Conservation (phyloP, 2,888 invertebrate species). For the Clanis bilineata region DNA sequence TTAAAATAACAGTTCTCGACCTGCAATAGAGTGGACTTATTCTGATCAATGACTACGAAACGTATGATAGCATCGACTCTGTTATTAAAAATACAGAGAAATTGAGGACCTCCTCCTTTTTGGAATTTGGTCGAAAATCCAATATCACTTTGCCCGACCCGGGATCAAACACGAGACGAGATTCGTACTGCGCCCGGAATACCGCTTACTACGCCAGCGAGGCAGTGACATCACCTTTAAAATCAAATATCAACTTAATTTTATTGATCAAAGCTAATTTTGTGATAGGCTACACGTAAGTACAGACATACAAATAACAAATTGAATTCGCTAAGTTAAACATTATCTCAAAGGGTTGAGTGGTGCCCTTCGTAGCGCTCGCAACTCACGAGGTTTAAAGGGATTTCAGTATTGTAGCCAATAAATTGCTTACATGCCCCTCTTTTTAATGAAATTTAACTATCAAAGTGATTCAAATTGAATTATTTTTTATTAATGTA, state of each 20-base stretch:
- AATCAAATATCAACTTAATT: neutral
- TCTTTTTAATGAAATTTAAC: neutral
- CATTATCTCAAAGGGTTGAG: neutral
- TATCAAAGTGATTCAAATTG: neutral
- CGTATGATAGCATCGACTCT: too few species aligned
- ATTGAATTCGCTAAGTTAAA: neutral
- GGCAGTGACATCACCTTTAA: too few species aligned
- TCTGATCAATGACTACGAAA: conserved; percentile 21
- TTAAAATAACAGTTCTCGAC: conserved; percentile 40
- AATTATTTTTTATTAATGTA: too few species aligned
- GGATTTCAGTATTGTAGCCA: neutral
- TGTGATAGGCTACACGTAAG: neutral
- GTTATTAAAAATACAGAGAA: too few species aligned
- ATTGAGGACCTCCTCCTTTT: too few species aligned
- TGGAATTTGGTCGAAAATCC: too few species aligned
- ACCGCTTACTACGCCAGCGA: too few species aligned
- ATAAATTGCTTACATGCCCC: neutral
- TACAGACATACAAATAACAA: neutral
- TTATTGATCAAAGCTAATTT: neutral
- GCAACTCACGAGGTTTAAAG: neutral
- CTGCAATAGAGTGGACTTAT: conserved; percentile 28
- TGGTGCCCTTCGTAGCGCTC: neutral
- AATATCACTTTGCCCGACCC: too few species aligned
- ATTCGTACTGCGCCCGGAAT: too few species aligned
- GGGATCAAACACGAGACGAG: too few species aligned